Percentiles rank a stretch among this genome's conserved stretches.
phyloP scores from a whole-genome alignment of 37 sponge, comb jelly and placozoan genomes.

The Dysidea cf. avara region DNA sequence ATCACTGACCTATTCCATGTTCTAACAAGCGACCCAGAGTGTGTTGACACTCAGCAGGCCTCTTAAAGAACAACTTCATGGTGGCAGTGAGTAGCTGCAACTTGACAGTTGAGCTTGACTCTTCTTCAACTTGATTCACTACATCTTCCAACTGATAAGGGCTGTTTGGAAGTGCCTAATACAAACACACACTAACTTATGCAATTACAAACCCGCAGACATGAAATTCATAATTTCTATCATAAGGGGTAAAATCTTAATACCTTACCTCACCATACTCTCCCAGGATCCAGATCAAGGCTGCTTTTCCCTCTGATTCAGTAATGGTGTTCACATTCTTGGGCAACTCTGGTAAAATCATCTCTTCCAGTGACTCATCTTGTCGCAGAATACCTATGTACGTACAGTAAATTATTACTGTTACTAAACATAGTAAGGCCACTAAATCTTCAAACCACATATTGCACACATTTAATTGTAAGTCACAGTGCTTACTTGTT shows the following conservation, averaged over 20 bases:
- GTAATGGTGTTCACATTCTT: constrained; percentile 24
- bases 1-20: constrained; percentile 71
- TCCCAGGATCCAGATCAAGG: constrained; percentile 91
- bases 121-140: constrained; percentile 50
- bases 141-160: constrained; percentile 87
- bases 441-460: not conserved
- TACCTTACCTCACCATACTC: constrained; percentile 90
- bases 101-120: constrained; percentile 73
- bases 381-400: constrained; percentile 76
- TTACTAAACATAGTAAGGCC: not conserved
- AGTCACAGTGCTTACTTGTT: constrained; percentile 60
- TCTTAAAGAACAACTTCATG: constrained; percentile 96
- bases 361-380: constrained; percentile 74
- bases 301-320: constrained; percentile 74
- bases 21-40: constrained; percentile 88
- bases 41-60: constrained; percentile 94
- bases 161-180: constrained; percentile 67
- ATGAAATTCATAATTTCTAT: not conserved
- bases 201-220: not conserved
- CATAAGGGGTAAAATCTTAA: not conserved
- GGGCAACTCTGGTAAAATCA: constrained; percentile 76
- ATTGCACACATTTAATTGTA: not conserved
- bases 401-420: not conserved
- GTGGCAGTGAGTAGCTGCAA: constrained; percentile 84
- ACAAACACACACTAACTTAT: not conserved